phyloP scores from a whole-genome alignment of 2,113 vertebrate species.

The Pogonocichla stellata region DNA sequence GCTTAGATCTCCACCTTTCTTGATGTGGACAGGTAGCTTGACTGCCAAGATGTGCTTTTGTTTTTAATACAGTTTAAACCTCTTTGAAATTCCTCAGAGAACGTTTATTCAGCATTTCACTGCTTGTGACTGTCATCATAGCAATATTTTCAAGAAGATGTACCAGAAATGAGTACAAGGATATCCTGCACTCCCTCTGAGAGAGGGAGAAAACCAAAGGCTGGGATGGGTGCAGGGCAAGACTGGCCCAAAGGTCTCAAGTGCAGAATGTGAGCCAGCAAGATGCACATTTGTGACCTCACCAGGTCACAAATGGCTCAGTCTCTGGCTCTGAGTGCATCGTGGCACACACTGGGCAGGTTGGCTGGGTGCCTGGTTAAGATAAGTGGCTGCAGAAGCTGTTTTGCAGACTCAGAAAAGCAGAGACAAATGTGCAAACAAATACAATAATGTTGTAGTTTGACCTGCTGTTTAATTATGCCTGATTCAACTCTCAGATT shows the following conservation, averaged over 20 bases:
- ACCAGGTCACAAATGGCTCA: background rate
- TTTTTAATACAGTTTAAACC: background rate
- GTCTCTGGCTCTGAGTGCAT: background rate
- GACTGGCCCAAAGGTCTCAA: background rate
- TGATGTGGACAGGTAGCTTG: background rate
- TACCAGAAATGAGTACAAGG: background rate
- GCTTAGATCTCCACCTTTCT: background rate
- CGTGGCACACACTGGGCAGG: fast-evolving
- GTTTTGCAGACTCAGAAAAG: background rate
- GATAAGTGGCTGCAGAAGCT: background rate
- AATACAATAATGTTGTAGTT: background rate
- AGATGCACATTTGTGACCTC: background rate
- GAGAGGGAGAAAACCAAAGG: background rate
- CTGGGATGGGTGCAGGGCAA: background rate
- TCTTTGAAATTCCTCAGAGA: background rate
- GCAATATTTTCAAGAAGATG: background rate
- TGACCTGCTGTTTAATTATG: background rate
- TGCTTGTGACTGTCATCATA: background rate
- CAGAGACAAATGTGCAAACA: background rate
- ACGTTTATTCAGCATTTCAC: background rate
- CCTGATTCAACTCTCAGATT: background rate
- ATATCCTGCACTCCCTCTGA: background rate
- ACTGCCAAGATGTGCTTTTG: background rate
- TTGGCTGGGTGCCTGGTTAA: background rate
- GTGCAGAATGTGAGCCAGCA: background rate